Conservation (phyloP, 2,797 vertebrate genomes). For the Rhinella marina region DNA sequence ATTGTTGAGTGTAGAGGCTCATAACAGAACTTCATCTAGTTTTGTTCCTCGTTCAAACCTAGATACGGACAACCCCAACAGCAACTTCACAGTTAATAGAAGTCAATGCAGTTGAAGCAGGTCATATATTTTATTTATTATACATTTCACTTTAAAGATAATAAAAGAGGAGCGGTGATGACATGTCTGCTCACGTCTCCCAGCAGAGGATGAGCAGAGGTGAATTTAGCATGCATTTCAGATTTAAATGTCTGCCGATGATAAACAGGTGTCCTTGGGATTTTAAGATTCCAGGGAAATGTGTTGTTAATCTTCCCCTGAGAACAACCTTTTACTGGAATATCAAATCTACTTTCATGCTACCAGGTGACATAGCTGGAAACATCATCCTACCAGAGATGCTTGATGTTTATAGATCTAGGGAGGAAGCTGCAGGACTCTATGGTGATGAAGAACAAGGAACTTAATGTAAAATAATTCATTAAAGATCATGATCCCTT, state of each 20-base stretch:
- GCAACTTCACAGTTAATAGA: constrained; percentile 6
- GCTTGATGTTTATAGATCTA: not conserved
- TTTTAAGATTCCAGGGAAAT: constrained; percentile 54
- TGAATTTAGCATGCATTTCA: constrained; percentile 48
- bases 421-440: not conserved
- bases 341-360: constrained; percentile 29
- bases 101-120: constrained; percentile 25
- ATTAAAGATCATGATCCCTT: not conserved
- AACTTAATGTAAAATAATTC: not conserved
- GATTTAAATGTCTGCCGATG: constrained; percentile 56
- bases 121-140: constrained; percentile 59
- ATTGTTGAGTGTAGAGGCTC: not conserved
- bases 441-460: not conserved
- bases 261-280: constrained; percentile 61
- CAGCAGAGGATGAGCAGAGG: constrained; percentile 47
- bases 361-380: constrained; percentile 10
- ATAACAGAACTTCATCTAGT: not conserved
- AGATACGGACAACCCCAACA: not conserved
- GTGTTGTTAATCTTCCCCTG: constrained; percentile 37
- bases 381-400: constrained; percentile 2
- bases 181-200: constrained; percentile 48
- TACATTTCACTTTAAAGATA: constrained; percentile 55
- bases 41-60: not conserved
- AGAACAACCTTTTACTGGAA: constrained; percentile 47
- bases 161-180: constrained; percentile 43